Evolutionary conservation across 2,888 invertebrate genomes (phyloP), one percentile per base, ranked within the genome.

Genomic region (Coleophora deauratella): DNA sequence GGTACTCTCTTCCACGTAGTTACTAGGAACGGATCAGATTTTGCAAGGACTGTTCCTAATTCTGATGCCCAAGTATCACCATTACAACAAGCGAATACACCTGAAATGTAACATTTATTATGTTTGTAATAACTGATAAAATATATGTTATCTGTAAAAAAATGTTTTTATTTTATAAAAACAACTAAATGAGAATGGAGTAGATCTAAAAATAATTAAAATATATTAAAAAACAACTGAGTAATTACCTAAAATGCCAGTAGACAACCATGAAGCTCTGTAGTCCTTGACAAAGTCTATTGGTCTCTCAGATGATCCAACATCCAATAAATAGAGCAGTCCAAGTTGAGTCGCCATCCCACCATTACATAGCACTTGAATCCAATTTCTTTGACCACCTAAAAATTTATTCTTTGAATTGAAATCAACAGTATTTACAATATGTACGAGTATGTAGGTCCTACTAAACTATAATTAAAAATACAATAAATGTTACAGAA

Each of bases 41-140:
- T 77, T 6, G 91, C 89, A 13, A 94, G 66, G 0, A 94, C 96
- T 28, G 92, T 88, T 1, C 95, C 96, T 12, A 97, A 70, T 77
- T 97, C 97, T 31, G 95, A 96, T 37, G 96, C 94, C 93, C 95
- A 95, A 0, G 96, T 97, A 62, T 97, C 97, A 0, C 96, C 96
- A 66, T 93, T 93, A 54, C 92, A 91, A 61, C 94, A 93, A 10
- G 94, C 90, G 57, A 95, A 87, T 0, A 93, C 88, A 55, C 91
- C 91, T 91, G 67, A 65, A 66, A 37, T 27, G n/a, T n/a, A n/a
- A n/a, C n/a, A n/a, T n/a, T n/a, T n/a, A n/a, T n/a, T n/a, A n/a
- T n/a, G n/a, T n/a, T n/a, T n/a, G n/a, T n/a, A n/a, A n/a, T n/a
- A n/a, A n/a, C n/a, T n/a, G n/a, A n/a, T n/a, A n/a, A n/a, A n/a